Base-by-base conservation (phyloP, 2,113 vertebrate species). In the Atrichornis clamosus region DNA sequence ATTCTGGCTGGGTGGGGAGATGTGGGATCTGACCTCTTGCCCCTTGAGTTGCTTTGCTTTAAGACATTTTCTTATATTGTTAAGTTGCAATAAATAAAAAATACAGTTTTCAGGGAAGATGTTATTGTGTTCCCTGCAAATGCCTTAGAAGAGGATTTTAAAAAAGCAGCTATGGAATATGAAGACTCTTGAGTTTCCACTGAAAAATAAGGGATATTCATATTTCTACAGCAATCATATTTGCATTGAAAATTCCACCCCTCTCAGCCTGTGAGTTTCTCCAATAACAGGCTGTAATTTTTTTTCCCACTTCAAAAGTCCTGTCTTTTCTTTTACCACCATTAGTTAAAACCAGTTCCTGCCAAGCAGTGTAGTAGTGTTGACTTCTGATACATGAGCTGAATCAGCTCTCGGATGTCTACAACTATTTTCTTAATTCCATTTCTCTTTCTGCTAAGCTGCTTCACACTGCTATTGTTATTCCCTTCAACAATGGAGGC, bases 1-100 rank as follows among this genome's bases (percentile, higher is more conserved):
- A 6, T 50, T 70, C 55, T 0, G 0, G 26, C 23, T 23, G 50
- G 8, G 33, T 0, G 0, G 44, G 44, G 8, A 90, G 23, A 74
- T 41, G 17, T 27, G 22, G 35, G 26, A 60, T 41, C 60, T n/a
- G 15, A 62, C 12, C 30, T 46, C 50, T 74, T 12, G 1, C 21
- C 24, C 58, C 32, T 2, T 55, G 35, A 64, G 64, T 7, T 74
- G 28, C 55, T 90, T 69, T 69, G 46, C 30, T 75, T 86, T 39
- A 89, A 17, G 10, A 67, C 24, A 20, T 59, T 87, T 52, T 68
- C 23, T 74, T 84, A 55, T 14, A 23, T 53, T 50, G 58, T 37
- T 50, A 20, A 50, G 70, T 53, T 55, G 30, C 35, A 86, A 39
- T 39, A 55, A 52, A 77, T 55, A 56, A 52, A 68, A 67, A 10